phyloP scores from a whole-genome alignment of 2,113 vertebrate species.

The Callionymus lyra region DNA sequence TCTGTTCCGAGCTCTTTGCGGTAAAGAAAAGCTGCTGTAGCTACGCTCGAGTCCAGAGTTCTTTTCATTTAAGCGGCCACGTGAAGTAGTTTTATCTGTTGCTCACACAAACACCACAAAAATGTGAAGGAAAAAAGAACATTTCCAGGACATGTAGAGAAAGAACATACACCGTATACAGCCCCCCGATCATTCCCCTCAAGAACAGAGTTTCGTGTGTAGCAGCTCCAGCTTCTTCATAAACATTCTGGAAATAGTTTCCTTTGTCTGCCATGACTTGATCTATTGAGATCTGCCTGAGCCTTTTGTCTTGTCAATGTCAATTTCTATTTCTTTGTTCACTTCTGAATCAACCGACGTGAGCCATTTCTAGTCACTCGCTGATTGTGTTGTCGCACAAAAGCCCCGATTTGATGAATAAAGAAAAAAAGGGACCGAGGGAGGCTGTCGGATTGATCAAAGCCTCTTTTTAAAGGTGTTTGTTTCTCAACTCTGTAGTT shows the following conservation, averaged over 20 bases:
- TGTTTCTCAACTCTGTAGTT: conserved; percentile 3
- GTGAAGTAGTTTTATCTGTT: too few relatives aligned
- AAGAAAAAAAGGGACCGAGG: conserved; percentile 15
- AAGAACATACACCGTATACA: too few relatives aligned
- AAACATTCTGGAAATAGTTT: conserved; percentile 3
- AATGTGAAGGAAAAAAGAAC: too few relatives aligned
- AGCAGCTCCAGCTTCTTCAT: conserved; percentile 1
- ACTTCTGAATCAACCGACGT: conserved; percentile 24
- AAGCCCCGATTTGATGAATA: conserved; percentile 24
- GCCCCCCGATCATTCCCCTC: conserved; percentile 1
- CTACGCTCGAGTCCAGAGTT: too few relatives aligned
- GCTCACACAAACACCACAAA: too few relatives aligned
- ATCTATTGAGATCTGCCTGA: conserved; percentile 26
- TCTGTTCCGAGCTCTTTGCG: too few relatives aligned
- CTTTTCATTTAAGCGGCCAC: too few relatives aligned
- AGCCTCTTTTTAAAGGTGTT: conserved; percentile 14
- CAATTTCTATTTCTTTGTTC: conserved; percentile 40
- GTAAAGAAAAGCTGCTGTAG: too few relatives aligned
- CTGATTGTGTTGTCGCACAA: conserved; percentile 34
- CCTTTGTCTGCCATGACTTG: conserved; percentile 23
- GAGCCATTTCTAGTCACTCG: conserved; percentile 50
- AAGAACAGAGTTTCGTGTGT: not conserved
- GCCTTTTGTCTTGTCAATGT: conserved; percentile 33
- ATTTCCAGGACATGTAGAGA: too few relatives aligned
- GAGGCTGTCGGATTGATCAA: conserved; percentile 46